phyloP scores from a whole-genome alignment of 2,113 vertebrate genomes.

The Typhlomys cinereus region DNA sequence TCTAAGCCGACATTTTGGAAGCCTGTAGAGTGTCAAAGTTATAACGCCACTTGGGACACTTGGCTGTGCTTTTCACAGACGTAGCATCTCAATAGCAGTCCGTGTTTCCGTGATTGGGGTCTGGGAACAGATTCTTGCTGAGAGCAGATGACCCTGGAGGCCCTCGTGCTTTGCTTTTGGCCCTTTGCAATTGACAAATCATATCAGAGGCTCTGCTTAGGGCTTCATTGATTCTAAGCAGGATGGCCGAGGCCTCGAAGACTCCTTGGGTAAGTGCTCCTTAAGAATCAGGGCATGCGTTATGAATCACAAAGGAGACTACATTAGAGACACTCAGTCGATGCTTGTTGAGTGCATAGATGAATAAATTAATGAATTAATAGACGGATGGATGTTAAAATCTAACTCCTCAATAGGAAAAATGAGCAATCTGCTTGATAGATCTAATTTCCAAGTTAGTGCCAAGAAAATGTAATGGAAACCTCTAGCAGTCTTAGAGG shows the following conservation, averaged over 20 bases:
- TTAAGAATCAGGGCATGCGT: not conserved
- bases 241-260: not conserved
- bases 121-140: conserved; percentile 45
- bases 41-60: conserved; percentile 60
- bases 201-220: conserved; percentile 14
- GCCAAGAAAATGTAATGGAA: not conserved
- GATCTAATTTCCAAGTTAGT: not conserved
- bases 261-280: not conserved
- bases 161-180: conserved; percentile 28
- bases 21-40: conserved; percentile 61
- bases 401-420: conserved; percentile 14
- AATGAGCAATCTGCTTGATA: not conserved
- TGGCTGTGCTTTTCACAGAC: conserved; percentile 66
- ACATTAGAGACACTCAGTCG: not conserved
- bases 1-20: conserved; percentile 68
- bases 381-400: conserved; percentile 13
- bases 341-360: no score
- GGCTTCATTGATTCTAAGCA: conserved; percentile 6
- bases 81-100: conserved; percentile 55
- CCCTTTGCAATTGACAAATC: conserved; percentile 43
- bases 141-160: conserved; percentile 42
- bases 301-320: not conserved
- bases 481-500: not conserved
- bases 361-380: no score
- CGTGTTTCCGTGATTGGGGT: conserved; percentile 30